A percentile compares a stretch with the other conserved stretches of the same genome.
Conservation (phyloP, 2,113 vertebrate species). For the Rattus rattus region DNA sequence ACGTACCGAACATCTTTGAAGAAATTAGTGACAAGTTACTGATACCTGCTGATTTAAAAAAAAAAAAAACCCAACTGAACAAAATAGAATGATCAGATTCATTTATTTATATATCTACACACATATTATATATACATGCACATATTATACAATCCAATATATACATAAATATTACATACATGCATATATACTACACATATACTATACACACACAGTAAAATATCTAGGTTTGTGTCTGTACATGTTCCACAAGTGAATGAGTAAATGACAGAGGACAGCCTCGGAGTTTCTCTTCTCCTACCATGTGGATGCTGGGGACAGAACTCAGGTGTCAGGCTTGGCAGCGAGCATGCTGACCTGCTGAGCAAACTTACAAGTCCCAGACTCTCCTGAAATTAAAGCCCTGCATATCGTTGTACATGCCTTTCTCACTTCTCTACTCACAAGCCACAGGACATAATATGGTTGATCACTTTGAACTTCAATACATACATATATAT, state of each 20-base stretch:
- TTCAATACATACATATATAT: neutral
- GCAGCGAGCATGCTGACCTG: neutral
- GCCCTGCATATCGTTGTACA: neutral
- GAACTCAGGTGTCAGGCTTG: neutral
- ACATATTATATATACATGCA: neutral
- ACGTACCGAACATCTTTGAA: constrained; percentile 8
- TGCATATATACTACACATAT: neutral
- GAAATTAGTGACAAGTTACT: neutral
- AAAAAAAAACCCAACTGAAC: neutral
- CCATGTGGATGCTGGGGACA: neutral
- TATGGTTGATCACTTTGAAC: neutral
- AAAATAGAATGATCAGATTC: neutral
- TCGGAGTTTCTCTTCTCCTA: neutral
- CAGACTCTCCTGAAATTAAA: neutral
- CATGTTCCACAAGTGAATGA: neutral
- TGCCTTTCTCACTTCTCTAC: neutral
- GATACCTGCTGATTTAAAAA: neutral
- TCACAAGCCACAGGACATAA: neutral
- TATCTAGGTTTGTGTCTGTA: neutral
- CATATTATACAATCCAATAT: neutral
- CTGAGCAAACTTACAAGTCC: neutral
- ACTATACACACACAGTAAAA: neutral
- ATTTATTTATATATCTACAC: neutral
- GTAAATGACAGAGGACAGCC: too few relatives aligned
- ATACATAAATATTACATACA: neutral